These are phyloP conservation scores for Heliconius himera DNA, from an alignment of 1,140 invertebrate species.

Conservation along the genomic window DNA sequence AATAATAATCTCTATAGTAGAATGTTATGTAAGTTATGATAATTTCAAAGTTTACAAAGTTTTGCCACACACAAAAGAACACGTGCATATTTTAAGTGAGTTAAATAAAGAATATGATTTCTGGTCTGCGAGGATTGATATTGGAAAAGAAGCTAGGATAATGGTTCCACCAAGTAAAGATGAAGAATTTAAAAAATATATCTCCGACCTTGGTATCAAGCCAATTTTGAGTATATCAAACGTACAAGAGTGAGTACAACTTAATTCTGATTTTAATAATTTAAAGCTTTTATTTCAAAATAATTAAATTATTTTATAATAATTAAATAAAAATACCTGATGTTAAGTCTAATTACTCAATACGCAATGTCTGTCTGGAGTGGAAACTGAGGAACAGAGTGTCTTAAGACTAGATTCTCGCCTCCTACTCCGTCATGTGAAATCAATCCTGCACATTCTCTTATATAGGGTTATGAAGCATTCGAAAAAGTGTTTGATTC, in stretches of 20 bases:
- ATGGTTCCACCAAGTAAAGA: conserved; percentile 52
- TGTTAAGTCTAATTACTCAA: no score
- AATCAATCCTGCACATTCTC: no score
- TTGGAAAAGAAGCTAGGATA: conserved; percentile 47
- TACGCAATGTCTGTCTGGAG: no score
- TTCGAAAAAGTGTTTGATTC: no score
- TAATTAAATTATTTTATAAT: no score
- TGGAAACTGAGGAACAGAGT: no score
- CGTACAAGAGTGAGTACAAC: conserved; percentile 68
- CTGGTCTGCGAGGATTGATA: conserved; percentile 48
- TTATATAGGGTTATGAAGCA: no score
- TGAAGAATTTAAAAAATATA: conserved; percentile 46
- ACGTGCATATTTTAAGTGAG: conserved; percentile 47
- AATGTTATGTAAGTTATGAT: background rate
- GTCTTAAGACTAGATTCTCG: no score
- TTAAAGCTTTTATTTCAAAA: no score
- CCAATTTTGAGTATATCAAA: conserved; percentile 50
- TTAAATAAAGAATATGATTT: conserved; percentile 46
- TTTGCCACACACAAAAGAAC: conserved; percentile 40
- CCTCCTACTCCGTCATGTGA: no score
- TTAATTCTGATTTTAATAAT: no score
- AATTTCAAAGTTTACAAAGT: conserved; percentile 4
- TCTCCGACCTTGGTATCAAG: conserved; percentile 40
- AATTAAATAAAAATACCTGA: no score
- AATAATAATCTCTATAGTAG: background rate